phyloP scores from a whole-genome alignment of 2,113 vertebrate species.

The Antigone vipio region DNA sequence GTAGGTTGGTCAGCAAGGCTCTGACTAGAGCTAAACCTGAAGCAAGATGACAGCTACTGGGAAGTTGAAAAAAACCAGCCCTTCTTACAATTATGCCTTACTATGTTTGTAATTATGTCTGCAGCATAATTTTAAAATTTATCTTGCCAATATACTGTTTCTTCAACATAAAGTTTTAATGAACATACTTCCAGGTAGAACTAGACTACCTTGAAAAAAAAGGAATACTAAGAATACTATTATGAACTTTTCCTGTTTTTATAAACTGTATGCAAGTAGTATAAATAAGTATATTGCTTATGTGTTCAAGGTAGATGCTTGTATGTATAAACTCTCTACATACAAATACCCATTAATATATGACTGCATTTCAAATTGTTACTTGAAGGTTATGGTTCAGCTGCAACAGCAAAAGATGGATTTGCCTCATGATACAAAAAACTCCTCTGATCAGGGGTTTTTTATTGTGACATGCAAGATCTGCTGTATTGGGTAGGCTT shows the following conservation, averaged over 20 bases:
- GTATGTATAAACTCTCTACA: background rate
- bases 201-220: background rate
- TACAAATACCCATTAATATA: background rate
- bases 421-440: background rate
- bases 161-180: background rate
- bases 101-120: background rate
- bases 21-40: constrained; percentile 20
- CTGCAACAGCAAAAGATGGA: background rate
- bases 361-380: background rate
- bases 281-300: background rate
- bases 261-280: background rate
- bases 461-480: background rate
- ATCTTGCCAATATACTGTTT: background rate
- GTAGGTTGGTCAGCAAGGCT: constrained; percentile 35
- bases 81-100: background rate
- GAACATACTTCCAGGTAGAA: background rate
- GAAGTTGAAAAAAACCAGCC: background rate
- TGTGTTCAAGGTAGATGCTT: background rate
- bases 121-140: background rate
- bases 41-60: background rate
- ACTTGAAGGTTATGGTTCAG: background rate
- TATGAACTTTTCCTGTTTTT: background rate
- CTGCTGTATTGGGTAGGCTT: background rate
- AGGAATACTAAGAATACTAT: background rate
- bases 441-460: background rate